Percentiles rank a stretch among this genome's conserved stretches.
phyloP scores from a whole-genome alignment of 2,113 vertebrate genomes.

The Crotalus horridus region DNA sequence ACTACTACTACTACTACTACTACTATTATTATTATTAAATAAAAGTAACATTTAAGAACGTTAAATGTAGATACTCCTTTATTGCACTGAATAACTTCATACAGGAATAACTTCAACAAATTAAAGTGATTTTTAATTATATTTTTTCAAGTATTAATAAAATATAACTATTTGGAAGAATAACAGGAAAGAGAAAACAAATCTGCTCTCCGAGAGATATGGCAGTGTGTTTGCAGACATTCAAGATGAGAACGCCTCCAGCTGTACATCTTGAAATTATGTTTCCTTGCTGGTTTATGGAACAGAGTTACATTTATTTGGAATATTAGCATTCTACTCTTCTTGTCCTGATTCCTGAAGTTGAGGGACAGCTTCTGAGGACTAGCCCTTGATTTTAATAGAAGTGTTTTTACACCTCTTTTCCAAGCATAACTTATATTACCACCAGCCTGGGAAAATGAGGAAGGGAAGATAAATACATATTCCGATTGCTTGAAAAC shows the following conservation, averaged over 20 bases:
- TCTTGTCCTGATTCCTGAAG: neutral
- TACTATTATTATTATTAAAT: too few species aligned
- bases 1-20: too few species aligned
- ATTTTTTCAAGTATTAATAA: neutral
- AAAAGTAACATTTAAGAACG: neutral
- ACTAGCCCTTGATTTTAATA: neutral
- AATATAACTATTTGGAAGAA: neutral
- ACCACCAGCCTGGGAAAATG: neutral
- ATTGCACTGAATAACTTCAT: neutral
- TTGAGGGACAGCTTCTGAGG: neutral
- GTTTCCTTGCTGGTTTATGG: neutral
- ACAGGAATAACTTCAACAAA: neutral
- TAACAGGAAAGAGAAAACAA: neutral
- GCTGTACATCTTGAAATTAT: neutral
- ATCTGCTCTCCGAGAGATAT: neutral
- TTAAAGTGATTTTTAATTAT: neutral
- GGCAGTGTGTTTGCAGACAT: neutral
- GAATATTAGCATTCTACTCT: neutral
- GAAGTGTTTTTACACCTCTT: neutral
- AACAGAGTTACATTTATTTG: neutral
- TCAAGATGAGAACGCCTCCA: neutral
- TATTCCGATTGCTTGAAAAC: neutral
- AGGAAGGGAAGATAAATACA: neutral
- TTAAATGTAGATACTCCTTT: neutral
- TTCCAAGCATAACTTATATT: neutral